Base-by-base conservation (phyloP, 2,113 vertebrate species). In the Thalassoma bifasciatum region DNA sequence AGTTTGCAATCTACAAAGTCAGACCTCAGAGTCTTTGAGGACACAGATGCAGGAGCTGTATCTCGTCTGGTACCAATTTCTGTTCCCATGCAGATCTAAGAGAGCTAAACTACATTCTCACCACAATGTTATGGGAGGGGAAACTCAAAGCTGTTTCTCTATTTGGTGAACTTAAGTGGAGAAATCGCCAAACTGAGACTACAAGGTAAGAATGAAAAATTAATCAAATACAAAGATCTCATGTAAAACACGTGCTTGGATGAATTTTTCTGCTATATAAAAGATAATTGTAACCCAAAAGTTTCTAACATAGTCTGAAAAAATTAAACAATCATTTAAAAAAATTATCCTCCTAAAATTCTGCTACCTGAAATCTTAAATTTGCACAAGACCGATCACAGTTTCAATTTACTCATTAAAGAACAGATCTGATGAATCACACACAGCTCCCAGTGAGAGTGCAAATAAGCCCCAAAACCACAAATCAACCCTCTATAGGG, bases 11-110 rank as follows among this genome's bases (percentile, higher is more conserved):
- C 88, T 88, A 88, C 90, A 91, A 88, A 92, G 88, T 81, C 86
- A 74, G 73, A 88, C 85, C 89, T 91, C 90, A 85, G 73, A 85
- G 68, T 72, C 88, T 92, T 91, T 91, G 88, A 91, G 84, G 88
- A 73, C 46, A 54, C 90, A 92, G 89, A 89, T 92, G 91, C 61
- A 85, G 22, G 74, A 80, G 77, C 61, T 36, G 53, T 51, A 56
- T 85, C 47, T 23, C 3, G 76, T 83, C 89, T 92, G 87, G 90
- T 82, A 82, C 69, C 85, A 83, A 91, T 91, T 91, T 90, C 53
- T 76, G 59, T 81, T 66, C 66, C 86, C 68, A 64, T 75, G 74
- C 76, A 81, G 83, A 86, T 82, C 74, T 21, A 57, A 79, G 71
- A 2, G 26, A 61, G 62, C 64, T 12, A 42, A 66, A 70, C 61